Evolutionary conservation across 2,113 vertebrate genomes (phyloP), one percentile per base, ranked within the genome.

Genomic region (Piprites chloris): DNA sequence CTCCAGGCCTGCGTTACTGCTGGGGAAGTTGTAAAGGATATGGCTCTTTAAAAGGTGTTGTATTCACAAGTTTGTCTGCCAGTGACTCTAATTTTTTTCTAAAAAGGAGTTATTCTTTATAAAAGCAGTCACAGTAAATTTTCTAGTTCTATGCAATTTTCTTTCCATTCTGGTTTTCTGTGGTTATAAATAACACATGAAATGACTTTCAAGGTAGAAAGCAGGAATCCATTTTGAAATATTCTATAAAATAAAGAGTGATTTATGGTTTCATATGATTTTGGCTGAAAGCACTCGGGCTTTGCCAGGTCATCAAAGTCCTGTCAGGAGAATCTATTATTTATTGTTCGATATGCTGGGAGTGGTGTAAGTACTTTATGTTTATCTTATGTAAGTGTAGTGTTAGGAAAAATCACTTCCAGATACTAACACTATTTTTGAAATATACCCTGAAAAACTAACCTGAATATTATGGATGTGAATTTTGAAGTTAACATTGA

Each of bases 131-230:
- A 95, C 87, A 96, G 96, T 98, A 98, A 98, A 98, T 97, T 98
- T 97, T 97, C 94, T 95, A 96, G 96, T 98, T 97, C 96, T 97
- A 61, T 98, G 97, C 97, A 97, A 97, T 98, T 98, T 98, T 97
- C 97, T 97, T 97, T 97, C 96, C 90, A 83, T 98, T 97, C 95
- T 97, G 94, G 67, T 98, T 98, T 97, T 98, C 96, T 63, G 90
- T 94, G 96, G 98, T 98, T 98, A 98, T 98, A 98, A 98, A 98
- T 99, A 98, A 98, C 98, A 96, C 93, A 95, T 98, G 97, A 98
- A 98, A 98, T 98, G 98, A 98, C 98, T 98, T 98, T 98, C 98
- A 98, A 98, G 98, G 98, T 98, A 97, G 97, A 98, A 98, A 98
- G 97, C 98, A 97, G 97, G 98, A 98, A 98, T 98, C 98, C 95